Evolutionary conservation across 2,113 vertebrate species (phyloP).

Genomic region (Poeciliopsis prolifica): DNA sequence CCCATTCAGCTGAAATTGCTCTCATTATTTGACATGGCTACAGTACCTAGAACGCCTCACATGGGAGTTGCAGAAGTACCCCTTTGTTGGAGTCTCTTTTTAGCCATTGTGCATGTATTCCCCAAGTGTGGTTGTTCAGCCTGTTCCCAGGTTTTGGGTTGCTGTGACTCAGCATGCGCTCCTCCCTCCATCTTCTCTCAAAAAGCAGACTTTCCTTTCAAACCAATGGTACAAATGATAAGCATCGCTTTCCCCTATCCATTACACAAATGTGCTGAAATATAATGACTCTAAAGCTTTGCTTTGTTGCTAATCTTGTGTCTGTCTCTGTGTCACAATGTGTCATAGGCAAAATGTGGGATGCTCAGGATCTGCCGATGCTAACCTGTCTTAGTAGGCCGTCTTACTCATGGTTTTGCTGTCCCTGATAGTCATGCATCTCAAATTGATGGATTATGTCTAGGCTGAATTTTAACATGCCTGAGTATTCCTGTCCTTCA

Average conservation of each 20-base stretch:
- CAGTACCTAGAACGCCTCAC: constrained; percentile 72
- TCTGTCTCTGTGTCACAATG: constrained; percentile 27
- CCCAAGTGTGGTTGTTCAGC: constrained; percentile 72
- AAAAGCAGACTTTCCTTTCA: constrained; percentile 71
- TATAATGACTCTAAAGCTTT: constrained; percentile 49
- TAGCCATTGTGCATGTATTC: constrained; percentile 80
- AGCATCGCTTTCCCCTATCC: constrained; percentile 67
- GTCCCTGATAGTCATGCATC: background rate
- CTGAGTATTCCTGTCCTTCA: constrained; percentile 51
- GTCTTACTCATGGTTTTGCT: constrained; percentile 26
- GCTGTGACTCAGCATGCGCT: constrained; percentile 80
- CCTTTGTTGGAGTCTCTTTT: constrained; percentile 75
- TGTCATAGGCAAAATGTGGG: constrained; percentile 15
- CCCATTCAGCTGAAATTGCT: constrained; percentile 68
- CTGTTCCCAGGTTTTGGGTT: constrained; percentile 84
- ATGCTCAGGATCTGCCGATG: constrained; percentile 4
- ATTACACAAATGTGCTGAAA: constrained; percentile 73
- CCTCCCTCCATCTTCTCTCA: constrained; percentile 66
- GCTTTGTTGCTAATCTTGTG: constrained; percentile 45
- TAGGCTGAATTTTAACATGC: constrained; percentile 37
- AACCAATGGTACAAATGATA: constrained; percentile 70
- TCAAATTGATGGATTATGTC: constrained; percentile 25
- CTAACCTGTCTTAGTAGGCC: constrained; percentile 18
- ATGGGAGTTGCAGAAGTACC: constrained; percentile 70
- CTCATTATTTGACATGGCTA: constrained; percentile 74